Conservation (phyloP, 1,140 invertebrate species). For the Bilobella aurantiaca region DNA sequence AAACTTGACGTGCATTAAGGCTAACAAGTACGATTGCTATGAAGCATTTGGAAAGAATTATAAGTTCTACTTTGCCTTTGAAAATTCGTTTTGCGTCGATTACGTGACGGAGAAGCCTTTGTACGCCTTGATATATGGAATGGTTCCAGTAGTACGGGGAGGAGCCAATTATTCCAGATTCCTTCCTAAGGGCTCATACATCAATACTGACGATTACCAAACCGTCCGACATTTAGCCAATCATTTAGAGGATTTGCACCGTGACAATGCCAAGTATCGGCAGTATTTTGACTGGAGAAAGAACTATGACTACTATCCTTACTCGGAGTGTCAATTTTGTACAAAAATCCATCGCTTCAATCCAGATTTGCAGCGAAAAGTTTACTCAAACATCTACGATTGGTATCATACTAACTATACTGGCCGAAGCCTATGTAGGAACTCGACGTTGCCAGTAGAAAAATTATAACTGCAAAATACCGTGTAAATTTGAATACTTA, state of each 20-base stretch:
- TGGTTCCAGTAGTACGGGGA: conserved; percentile 35
- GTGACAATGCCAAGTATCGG: conserved; percentile 36
- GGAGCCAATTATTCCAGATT: conserved; percentile 38
- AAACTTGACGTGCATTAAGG: conserved; percentile 16
- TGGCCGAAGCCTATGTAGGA: too few species aligned
- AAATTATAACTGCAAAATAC: too few species aligned
- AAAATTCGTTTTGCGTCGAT: conserved; percentile 40
- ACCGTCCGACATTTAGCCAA: conserved; percentile 37
- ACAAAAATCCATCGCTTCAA: too few species aligned
- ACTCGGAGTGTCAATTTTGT: too few species aligned
- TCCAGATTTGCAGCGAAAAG: too few species aligned
- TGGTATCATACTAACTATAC: too few species aligned
- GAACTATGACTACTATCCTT: too few species aligned
- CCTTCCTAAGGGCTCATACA: conserved; percentile 41
- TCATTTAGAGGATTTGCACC: conserved; percentile 37
- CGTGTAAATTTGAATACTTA: too few species aligned
- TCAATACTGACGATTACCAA: conserved; percentile 38
- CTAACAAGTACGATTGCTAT: conserved; percentile 7
- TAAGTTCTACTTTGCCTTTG: conserved; percentile 41
- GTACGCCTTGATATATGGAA: conserved; percentile 17
- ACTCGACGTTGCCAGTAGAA: too few species aligned
- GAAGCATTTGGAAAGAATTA: conserved; percentile 33
- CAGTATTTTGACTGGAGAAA: conserved; percentile 39
- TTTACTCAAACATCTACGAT: too few species aligned
- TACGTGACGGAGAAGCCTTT: conserved; percentile 43